phyloP scores from a whole-genome alignment of 2,113 vertebrate genomes.

The Cryptomyrus ogoouensis region DNA sequence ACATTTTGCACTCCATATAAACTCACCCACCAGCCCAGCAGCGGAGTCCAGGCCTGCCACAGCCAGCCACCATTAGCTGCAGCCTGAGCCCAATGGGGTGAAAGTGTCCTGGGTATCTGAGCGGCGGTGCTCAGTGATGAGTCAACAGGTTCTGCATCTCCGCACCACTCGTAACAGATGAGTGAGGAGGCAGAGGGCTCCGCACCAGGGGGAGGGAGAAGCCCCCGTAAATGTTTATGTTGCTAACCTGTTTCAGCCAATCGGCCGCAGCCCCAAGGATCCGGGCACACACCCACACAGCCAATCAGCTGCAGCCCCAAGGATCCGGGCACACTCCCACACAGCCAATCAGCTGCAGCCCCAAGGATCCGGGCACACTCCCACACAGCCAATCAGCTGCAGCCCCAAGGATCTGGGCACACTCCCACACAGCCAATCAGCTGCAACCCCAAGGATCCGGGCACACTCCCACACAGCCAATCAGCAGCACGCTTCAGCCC shows the following conservation, averaged over 20 bases:
- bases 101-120: neutral
- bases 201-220: neutral
- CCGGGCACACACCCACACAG: neutral
- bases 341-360: neutral
- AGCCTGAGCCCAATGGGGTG: neutral
- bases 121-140: neutral
- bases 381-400: neutral
- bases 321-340: neutral
- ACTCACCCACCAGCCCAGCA: neutral
- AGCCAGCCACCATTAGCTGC: neutral
- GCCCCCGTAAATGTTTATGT: neutral
- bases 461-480: neutral
- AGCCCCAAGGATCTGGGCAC: neutral
- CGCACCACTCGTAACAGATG: neutral
- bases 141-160: neutral
- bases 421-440: neutral
- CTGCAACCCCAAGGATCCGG: neutral
- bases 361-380: neutral
- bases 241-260: neutral
- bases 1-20: neutral
- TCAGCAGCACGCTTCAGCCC: neutral
- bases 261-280: neutral
- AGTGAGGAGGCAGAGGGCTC: neutral
- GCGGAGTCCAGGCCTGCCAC: neutral
- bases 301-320: neutral